Evolutionary conservation across 2,797 vertebrate genomes (phyloP).

Genomic region (Premnoplex brunnescens): DNA sequence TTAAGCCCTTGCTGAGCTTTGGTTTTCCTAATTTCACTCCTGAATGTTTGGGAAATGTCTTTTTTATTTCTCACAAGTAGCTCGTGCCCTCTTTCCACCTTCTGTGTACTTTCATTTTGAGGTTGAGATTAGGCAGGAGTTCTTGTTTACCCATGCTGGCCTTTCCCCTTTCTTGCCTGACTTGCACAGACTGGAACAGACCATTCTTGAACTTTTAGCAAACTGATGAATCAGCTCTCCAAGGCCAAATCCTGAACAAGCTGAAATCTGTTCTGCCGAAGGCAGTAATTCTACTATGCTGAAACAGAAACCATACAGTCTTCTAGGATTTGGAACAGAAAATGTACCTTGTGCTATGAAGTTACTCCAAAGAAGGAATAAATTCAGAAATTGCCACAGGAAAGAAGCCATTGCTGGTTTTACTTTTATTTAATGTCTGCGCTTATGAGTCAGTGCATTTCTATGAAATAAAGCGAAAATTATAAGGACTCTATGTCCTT

Average conservation of each 20-base stretch:
- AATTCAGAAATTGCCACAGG: background rate
- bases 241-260: background rate
- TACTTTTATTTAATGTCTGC: background rate
- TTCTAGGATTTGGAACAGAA: background rate
- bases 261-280: background rate
- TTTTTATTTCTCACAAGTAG: background rate
- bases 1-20: background rate
- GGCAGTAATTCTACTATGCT: background rate
- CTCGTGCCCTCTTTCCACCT: background rate
- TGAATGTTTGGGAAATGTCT: background rate
- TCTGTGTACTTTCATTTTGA: background rate
- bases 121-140: background rate
- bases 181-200: background rate
- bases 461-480: background rate
- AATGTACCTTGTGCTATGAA: background rate
- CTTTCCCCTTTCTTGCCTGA: background rate
- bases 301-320: background rate
- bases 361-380: background rate
- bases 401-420: background rate
- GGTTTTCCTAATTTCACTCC: background rate
- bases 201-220: background rate
- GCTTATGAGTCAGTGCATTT: background rate
- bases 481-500: background rate
- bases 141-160: background rate
- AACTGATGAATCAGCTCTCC: background rate